Evolutionary conservation across 2,888 invertebrate genomes (phyloP).

Genomic region (Epiblema foenella): DNA sequence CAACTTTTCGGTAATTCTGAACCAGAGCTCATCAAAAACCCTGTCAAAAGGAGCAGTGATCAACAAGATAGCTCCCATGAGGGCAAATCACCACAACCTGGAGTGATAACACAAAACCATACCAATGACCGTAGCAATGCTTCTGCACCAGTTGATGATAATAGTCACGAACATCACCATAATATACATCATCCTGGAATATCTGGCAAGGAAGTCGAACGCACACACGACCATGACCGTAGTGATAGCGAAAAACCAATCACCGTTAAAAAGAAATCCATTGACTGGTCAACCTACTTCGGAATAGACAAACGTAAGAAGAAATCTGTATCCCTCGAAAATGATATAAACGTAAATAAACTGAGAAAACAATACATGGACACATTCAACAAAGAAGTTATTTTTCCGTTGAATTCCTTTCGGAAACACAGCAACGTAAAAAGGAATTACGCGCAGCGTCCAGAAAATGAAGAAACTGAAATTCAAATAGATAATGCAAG

Average conservation of each 20-base stretch:
- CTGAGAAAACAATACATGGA: slow-evolving; percentile 76
- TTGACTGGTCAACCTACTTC: slow-evolving; percentile 95
- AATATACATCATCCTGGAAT: slow-evolving; percentile 46
- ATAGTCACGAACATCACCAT: slow-evolving; percentile 62
- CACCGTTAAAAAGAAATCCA: slow-evolving; percentile 90
- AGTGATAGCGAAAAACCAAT: slow-evolving; percentile 72
- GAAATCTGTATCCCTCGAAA: slow-evolving; percentile 77
- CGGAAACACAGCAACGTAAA: slow-evolving; percentile 71
- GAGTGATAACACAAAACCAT: slow-evolving; percentile 60
- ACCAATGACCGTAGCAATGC: slow-evolving; percentile 60
- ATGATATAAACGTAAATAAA: slow-evolving; percentile 75
- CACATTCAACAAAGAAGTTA: slow-evolving; percentile 76
- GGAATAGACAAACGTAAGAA: slow-evolving; percentile 92
- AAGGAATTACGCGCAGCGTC: slow-evolving; percentile 68
- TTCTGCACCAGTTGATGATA: slow-evolving; percentile 58
- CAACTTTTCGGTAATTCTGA: slow-evolving; percentile 86
- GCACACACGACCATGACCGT: slow-evolving; percentile 50
- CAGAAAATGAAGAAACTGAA: slow-evolving; percentile 65
- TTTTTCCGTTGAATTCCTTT: slow-evolving; percentile 71
- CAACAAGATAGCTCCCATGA: slow-evolving; percentile 68
- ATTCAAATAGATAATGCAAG: slow-evolving; percentile 60
- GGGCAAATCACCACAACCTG: slow-evolving; percentile 71
- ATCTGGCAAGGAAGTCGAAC: slow-evolving; percentile 45
- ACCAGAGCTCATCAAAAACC: slow-evolving; percentile 73
- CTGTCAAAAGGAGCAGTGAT: slow-evolving; percentile 83